Evolutionary conservation across 2,113 vertebrate genomes (phyloP).

Genomic region (Mungos mungo): DNA sequence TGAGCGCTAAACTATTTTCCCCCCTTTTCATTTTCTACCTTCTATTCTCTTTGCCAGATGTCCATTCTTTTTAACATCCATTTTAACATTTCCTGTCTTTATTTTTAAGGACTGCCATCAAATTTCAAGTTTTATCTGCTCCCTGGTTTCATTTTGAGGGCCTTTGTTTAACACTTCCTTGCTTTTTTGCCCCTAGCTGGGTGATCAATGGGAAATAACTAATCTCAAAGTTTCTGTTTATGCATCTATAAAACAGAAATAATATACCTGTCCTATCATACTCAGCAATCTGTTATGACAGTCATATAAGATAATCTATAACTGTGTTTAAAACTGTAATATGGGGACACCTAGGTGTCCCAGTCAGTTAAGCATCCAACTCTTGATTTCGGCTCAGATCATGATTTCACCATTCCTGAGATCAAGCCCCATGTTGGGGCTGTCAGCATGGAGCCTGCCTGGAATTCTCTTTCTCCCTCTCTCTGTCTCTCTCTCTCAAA

Average conservation of each 20-base stretch:
- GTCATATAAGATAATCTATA: neutral
- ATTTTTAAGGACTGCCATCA: neutral
- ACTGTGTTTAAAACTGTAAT: neutral
- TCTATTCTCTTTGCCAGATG: neutral
- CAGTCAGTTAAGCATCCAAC: too few relatives aligned
- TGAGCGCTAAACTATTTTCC: neutral
- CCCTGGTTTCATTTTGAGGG: slow-evolving; percentile 20
- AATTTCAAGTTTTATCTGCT: neutral
- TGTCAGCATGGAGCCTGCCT: too few relatives aligned
- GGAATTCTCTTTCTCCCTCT: too few relatives aligned
- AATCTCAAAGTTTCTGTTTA: slow-evolving; percentile 7
- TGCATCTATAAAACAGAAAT: neutral
- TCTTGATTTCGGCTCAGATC: too few relatives aligned
- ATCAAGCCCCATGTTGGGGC: too few relatives aligned
- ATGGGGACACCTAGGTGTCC: neutral
- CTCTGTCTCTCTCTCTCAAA: too few relatives aligned
- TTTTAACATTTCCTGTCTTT: neutral
- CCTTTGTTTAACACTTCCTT: neutral
- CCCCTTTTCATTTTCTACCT: neutral
- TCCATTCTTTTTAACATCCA: neutral
- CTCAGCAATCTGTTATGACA: neutral
- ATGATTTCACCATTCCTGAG: too few relatives aligned
- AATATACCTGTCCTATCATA: neutral
- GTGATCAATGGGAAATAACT: neutral
- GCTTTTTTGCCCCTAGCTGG: neutral